Evolutionary conservation across 2,113 vertebrate species (phyloP).

Genomic region (Gymnocephalus cernua): DNA sequence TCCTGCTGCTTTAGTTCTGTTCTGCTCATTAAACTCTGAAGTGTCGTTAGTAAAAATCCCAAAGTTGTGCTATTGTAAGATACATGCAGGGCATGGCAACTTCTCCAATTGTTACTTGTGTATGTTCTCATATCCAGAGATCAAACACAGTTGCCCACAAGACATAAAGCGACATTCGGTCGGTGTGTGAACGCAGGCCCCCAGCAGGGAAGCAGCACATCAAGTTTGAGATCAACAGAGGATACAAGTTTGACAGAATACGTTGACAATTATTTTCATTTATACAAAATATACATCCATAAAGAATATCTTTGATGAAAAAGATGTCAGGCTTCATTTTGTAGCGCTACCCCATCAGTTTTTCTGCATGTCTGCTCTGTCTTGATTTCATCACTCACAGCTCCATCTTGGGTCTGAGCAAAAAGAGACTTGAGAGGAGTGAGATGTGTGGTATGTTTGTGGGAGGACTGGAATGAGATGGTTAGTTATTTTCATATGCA

Average conservation of each 20-base stretch:
- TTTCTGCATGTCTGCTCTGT: slow-evolving; percentile 16
- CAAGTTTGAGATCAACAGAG: slow-evolving; percentile 30
- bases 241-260: slow-evolving; percentile 33
- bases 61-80: neutral
- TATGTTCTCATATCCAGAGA: slow-evolving; percentile 24
- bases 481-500: slow-evolving; percentile 29
- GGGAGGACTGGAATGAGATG: neutral
- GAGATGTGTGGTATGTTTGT: neutral
- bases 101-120: neutral
- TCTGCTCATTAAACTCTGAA: slow-evolving; percentile 3
- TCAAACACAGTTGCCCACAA: slow-evolving; percentile 27
- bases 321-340: slow-evolving; percentile 15
- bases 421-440: neutral
- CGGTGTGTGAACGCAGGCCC: neutral
- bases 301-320: slow-evolving; percentile 24
- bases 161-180: neutral
- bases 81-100: neutral
- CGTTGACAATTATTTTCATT: slow-evolving; percentile 17
- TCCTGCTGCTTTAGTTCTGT: neutral
- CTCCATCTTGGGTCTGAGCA: neutral
- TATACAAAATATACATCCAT: neutral
- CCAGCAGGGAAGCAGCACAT: slow-evolving; percentile 14
- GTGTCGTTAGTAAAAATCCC: neutral
- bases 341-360: neutral
- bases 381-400: slow-evolving; percentile 39